Conservation (phyloP, 1,140 invertebrate species). For the Bicyclus anynana region DNA sequence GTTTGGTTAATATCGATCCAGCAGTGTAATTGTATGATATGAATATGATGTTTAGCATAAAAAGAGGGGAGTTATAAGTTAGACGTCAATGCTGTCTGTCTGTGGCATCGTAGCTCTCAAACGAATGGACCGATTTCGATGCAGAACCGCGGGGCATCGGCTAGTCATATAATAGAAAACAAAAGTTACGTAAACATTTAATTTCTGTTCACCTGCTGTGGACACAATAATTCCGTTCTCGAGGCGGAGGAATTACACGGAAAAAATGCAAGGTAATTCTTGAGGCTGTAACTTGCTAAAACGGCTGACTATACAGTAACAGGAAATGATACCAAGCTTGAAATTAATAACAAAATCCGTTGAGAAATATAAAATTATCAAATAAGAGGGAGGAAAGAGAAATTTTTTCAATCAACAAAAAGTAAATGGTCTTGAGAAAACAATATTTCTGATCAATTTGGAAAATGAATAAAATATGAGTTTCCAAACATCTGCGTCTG, state of each 20-base stretch:
- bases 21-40: too few species aligned
- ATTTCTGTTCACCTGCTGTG: constrained; percentile 36
- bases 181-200: constrained; percentile 9
- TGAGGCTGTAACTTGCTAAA: constrained; percentile 56
- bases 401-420: constrained; percentile 12
- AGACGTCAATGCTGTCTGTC: too few species aligned
- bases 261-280: constrained; percentile 54
- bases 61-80: too few species aligned
- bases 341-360: constrained; percentile 41
- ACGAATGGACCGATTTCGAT: too few species aligned
- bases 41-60: too few species aligned
- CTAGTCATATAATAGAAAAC: not conserved
- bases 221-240: constrained; percentile 54
- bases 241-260: constrained; percentile 46
- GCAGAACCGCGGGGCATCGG: too few species aligned
- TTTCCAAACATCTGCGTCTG: constrained; percentile 16
- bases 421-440: constrained; percentile 9
- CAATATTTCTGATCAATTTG: constrained; percentile 14
- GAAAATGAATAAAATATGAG: constrained; percentile 13
- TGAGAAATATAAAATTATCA: constrained; percentile 9
- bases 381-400: constrained; percentile 8
- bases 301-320: constrained; percentile 42
- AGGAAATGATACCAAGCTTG: constrained; percentile 29
- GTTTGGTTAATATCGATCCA: too few species aligned
- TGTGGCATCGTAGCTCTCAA: too few species aligned